A percentile compares a stretch with the other conserved stretches of the same genome.
phyloP scores from a whole-genome alignment of 2,797 vertebrate genomes.

The Liasis olivaceus region DNA sequence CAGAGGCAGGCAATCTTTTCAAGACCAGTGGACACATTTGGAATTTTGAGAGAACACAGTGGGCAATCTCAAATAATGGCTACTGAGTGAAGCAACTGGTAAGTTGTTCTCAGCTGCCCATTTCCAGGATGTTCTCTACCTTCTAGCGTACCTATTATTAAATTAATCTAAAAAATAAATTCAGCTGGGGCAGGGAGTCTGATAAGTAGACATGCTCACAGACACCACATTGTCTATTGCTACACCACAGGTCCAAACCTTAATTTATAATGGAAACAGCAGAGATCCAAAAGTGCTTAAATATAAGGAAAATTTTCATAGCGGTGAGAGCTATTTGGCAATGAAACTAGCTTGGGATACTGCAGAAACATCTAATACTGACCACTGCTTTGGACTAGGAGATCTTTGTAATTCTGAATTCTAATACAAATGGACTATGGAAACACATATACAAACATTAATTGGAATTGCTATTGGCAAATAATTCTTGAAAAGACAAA shows the following conservation, averaged over 20 bases:
- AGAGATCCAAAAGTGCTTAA: background rate
- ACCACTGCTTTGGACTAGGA: background rate
- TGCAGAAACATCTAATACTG: background rate
- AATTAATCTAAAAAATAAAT: background rate
- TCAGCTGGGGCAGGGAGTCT: too few relatives aligned
- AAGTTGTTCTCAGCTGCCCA: background rate
- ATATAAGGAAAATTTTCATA: background rate
- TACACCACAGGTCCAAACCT: background rate
- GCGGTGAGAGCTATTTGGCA: background rate
- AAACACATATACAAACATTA: background rate
- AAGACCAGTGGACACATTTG: background rate
- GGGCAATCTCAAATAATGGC: background rate
- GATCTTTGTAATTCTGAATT: background rate
- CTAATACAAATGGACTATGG: background rate
- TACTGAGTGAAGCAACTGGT: background rate
- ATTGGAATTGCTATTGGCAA: background rate
- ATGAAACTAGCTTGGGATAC: background rate
- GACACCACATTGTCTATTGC: background rate
- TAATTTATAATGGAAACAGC: background rate
- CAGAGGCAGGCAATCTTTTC: background rate
- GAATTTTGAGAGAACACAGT: background rate
- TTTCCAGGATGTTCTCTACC: background rate
- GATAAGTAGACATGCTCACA: too few relatives aligned
- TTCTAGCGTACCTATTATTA: background rate
- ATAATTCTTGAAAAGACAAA: background rate